Conservation (phyloP, 2,888 invertebrate genomes). For the Nysson spinosus region DNA sequence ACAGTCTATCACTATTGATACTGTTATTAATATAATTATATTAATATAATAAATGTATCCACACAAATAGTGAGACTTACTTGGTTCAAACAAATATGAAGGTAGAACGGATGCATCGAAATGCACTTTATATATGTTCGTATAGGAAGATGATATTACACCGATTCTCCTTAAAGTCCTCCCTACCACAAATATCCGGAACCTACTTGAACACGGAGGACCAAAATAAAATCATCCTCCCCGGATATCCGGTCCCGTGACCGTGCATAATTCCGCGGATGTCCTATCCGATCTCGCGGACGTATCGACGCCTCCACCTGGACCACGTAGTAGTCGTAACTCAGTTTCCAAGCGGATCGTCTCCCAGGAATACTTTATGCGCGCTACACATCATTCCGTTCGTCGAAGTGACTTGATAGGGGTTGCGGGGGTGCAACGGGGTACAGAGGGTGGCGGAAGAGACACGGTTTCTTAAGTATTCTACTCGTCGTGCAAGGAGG, state of each 20-base stretch:
- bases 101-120: too few species aligned
- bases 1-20: too few species aligned
- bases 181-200: neutral
- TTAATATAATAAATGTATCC: too few species aligned
- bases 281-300: conserved; percentile 36
- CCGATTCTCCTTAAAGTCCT: neutral
- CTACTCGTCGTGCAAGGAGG: conserved; percentile 61
- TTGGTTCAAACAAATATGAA: too few species aligned
- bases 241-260: neutral
- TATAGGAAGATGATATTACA: too few species aligned
- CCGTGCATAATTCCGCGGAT: conserved; percentile 53
- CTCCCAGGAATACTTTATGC: conserved; percentile 74
- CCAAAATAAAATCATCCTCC: conserved; percentile 38
- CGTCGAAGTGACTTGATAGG: conserved; percentile 10
- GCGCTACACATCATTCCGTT: conserved; percentile 59
- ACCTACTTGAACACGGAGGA: conserved; percentile 3
- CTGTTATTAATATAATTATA: too few species aligned
- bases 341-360: conserved; percentile 73
- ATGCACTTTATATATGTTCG: too few species aligned
- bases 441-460: conserved; percentile 7
- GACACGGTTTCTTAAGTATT: conserved; percentile 69
- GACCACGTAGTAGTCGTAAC: conserved; percentile 72
- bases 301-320: conserved; percentile 53
- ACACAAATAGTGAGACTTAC: too few species aligned
- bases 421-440: conserved; percentile 3